Percentiles rank a stretch among this genome's conserved stretches.
These are phyloP conservation scores for Gasterosteus nipponicus DNA, from an alignment of 2,113 vertebrate species.

Conservation along the genomic window DNA sequence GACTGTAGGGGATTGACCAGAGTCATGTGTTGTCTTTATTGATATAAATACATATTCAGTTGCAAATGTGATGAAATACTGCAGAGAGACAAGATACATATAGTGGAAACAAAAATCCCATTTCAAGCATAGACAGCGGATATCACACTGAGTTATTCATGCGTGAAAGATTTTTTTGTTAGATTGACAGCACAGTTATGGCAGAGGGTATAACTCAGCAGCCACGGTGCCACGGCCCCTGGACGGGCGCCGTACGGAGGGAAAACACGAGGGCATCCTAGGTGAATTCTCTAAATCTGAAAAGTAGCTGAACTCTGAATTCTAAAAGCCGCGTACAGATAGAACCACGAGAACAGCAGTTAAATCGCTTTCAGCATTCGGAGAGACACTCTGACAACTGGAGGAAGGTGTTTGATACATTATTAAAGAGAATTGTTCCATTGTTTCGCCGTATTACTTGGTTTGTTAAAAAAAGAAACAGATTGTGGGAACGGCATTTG, in stretches of 20 bases:
- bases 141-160: slow-evolving; percentile 63
- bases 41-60: slow-evolving; percentile 20
- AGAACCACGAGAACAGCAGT: not conserved
- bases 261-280: slow-evolving; percentile 42
- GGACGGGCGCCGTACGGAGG: slow-evolving; percentile 29
- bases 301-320: slow-evolving; percentile 11
- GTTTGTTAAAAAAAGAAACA: not conserved
- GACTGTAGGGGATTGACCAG: slow-evolving; percentile 11
- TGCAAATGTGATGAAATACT: slow-evolving; percentile 42
- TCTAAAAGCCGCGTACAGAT: slow-evolving; percentile 17
- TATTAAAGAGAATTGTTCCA: not conserved
- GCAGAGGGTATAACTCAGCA: slow-evolving; percentile 57
- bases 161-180: slow-evolving; percentile 41
- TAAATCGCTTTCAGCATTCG: not conserved
- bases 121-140: slow-evolving; percentile 33
- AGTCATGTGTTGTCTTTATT: slow-evolving; percentile 24
- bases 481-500: not conserved
- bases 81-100: slow-evolving; percentile 21
- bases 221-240: slow-evolving; percentile 50
- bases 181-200: slow-evolving; percentile 64
- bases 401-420: not conserved
- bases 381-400: not conserved
- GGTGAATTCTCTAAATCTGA: slow-evolving; percentile 41
- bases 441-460: not conserved
- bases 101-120: slow-evolving; percentile 37